A percentile compares a stretch with the other conserved stretches of the same genome.
These are phyloP conservation scores for Automeris io DNA, from an alignment of 2,888 invertebrate species.

Conservation along the genomic window DNA sequence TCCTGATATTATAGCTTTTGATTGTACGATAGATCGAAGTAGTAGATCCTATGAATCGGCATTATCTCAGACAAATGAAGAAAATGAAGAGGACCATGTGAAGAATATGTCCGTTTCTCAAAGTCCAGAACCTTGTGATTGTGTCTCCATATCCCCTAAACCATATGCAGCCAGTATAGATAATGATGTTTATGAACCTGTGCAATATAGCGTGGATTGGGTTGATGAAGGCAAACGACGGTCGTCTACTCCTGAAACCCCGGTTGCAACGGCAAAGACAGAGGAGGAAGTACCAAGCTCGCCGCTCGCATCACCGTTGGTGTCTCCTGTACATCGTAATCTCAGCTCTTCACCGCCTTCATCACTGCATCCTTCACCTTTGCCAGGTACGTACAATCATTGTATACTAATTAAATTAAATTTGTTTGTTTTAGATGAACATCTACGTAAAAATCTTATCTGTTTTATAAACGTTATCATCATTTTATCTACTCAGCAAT, in stretches of 20 bases:
- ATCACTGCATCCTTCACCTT: conserved; percentile 43
- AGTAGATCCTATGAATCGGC: conserved; percentile 33
- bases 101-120: conserved; percentile 29
- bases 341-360: conserved; percentile 42
- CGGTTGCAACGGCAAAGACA: conserved; percentile 34
- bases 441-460: conserved; percentile 31
- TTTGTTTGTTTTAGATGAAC: conserved; percentile 13
- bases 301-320: conserved; percentile 53
- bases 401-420: conserved; percentile 6
- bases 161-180: conserved; percentile 28
- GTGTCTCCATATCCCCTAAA: conserved; percentile 35
- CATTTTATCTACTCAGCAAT: conserved; percentile 34
- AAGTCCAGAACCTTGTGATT: conserved; percentile 41
- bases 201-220: conserved; percentile 52
- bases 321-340: conserved; percentile 54
- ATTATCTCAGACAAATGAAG: conserved; percentile 31
- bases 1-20: conserved; percentile 23
- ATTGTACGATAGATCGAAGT: conserved; percentile 20
- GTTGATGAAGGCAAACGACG: conserved; percentile 55
- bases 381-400: conserved; percentile 49
- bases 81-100: conserved; percentile 24
- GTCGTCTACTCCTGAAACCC: conserved; percentile 61
- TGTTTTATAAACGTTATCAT: conserved; percentile 40
- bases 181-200: conserved; percentile 48
- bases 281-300: conserved; percentile 39